phyloP scores from a whole-genome alignment of 2,888 invertebrate species.

The Phymatocera aterrima region DNA sequence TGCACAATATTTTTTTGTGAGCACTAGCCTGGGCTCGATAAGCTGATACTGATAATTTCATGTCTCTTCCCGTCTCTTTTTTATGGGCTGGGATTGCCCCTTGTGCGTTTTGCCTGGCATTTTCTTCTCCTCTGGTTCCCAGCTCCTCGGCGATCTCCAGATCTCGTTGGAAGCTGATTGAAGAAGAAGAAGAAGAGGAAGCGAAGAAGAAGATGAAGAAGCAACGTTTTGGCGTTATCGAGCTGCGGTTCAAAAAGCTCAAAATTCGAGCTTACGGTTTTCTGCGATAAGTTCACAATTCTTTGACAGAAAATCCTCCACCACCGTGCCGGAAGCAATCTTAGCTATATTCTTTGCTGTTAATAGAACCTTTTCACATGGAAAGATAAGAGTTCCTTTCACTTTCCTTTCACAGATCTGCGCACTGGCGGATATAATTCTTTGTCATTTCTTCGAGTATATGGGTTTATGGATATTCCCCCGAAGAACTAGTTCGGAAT shows the following conservation, averaged over 20 bases:
- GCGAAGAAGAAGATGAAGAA: neutral
- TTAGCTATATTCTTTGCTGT: slow-evolving; percentile 8
- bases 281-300: slow-evolving; percentile 8
- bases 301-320: neutral
- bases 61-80: slow-evolving; percentile 69
- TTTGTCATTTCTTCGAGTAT: too few species aligned
- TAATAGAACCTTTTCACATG: slow-evolving; percentile 15
- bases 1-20: slow-evolving; percentile 90
- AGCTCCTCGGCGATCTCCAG: slow-evolving; percentile 31
- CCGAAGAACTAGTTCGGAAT: too few species aligned
- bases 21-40: slow-evolving; percentile 93
- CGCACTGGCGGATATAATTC: too few species aligned
- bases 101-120: slow-evolving; percentile 38
- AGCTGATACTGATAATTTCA: slow-evolving; percentile 93
- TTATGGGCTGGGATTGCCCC: slow-evolving; percentile 37
- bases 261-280: neutral
- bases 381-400: neutral
- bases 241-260: neutral
- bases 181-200: neutral
- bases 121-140: slow-evolving; percentile 37
- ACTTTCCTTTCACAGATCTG: neutral
- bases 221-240: neutral
- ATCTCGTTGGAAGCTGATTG: neutral
- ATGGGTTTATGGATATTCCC: too few species aligned
- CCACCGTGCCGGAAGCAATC: neutral